Evolutionary conservation across 2,888 invertebrate genomes (phyloP).

Genomic region (Omphaloscelis lunosa): DNA sequence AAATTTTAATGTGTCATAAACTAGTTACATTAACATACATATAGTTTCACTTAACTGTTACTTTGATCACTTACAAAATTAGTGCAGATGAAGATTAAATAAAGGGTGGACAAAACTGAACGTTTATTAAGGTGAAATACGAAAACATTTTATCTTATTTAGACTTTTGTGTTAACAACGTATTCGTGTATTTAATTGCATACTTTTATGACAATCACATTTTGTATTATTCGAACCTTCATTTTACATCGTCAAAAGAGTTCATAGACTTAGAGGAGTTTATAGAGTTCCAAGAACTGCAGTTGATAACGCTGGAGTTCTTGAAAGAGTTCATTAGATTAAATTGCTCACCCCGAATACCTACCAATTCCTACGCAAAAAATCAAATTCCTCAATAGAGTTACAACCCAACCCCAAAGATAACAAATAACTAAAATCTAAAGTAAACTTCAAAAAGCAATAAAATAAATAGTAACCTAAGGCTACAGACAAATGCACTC

Average conservation of each 20-base stretch:
- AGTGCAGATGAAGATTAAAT: slow-evolving; percentile 21
- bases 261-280: too few relatives aligned
- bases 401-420: slow-evolving; percentile 16
- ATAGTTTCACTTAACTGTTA: slow-evolving; percentile 55
- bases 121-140: neutral
- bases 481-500: slow-evolving; percentile 53
- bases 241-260: neutral
- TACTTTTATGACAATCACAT: neutral
- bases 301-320: too few relatives aligned
- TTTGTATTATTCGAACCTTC: neutral
- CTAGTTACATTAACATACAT: slow-evolving; percentile 18
- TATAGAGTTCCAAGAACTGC: too few relatives aligned
- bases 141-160: neutral
- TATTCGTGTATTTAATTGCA: neutral
- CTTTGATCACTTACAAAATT: neutral
- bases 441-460: slow-evolving; percentile 22
- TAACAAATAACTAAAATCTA: slow-evolving; percentile 28
- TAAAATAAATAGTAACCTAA: slow-evolving; percentile 26
- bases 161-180: neutral
- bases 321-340: too few relatives aligned
- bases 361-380: neutral
- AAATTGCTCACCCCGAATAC: neutral
- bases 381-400: neutral
- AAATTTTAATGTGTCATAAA: slow-evolving; percentile 29
- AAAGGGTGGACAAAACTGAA: neutral